Conservation (phyloP, 64 coral and sea anemone species). For the Orbicella faveolata region DNA sequence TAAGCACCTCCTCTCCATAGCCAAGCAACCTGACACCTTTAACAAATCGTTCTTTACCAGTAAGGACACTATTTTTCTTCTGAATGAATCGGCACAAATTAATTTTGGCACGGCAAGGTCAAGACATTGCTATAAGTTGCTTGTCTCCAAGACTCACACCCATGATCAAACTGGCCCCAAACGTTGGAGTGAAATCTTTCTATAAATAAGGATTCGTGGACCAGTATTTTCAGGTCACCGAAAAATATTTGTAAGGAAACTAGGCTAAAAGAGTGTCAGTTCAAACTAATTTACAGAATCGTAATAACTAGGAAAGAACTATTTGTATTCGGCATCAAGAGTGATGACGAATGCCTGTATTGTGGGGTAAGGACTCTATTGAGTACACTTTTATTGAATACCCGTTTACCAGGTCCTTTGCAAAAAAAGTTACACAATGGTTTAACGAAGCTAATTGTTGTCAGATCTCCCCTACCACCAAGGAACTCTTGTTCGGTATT, state of each 20-base stretch:
- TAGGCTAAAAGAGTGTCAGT: neutral
- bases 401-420: too few species aligned
- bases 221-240: neutral
- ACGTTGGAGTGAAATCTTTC: too few species aligned
- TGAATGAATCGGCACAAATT: neutral
- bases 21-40: too few species aligned
- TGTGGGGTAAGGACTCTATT: neutral
- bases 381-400: neutral
- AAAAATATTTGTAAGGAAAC: neutral
- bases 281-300: neutral
- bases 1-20: neutral
- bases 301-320: too few species aligned
- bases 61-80: neutral
- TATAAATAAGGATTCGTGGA: neutral
- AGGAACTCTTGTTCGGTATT: too few species aligned
- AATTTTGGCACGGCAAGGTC: too few species aligned
- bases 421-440: too few species aligned
- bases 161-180: too few species aligned
- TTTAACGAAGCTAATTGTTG: too few species aligned
- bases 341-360: neutral
- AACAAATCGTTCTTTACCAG: neutral
- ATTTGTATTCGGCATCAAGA: neutral
- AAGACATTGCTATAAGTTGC: neutral
- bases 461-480: too few species aligned
- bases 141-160: too few species aligned